phyloP scores from a whole-genome alignment of 2,797 vertebrate species.

The Myotis myotis region DNA sequence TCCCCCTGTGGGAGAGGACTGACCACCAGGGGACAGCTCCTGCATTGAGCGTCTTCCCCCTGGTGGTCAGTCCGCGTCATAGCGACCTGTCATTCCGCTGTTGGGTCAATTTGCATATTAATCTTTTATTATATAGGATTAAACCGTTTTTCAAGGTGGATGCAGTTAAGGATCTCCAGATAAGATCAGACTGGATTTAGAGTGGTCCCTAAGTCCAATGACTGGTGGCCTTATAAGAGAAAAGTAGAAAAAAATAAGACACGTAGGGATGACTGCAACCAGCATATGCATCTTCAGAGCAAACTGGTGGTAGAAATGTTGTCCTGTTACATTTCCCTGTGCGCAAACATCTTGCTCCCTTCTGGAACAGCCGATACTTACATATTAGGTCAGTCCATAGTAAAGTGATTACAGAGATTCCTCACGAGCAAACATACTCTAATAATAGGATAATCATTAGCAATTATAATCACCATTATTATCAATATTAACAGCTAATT shows the following conservation, averaged over 20 bases:
- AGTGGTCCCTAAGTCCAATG: neutral
- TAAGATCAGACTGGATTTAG: neutral
- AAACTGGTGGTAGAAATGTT: conserved; percentile 10
- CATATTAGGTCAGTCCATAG: neutral
- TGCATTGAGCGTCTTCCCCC: too few relatives aligned
- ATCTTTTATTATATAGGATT: neutral
- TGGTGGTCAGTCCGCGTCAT: too few relatives aligned
- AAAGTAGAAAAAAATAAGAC: neutral
- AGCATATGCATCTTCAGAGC: neutral
- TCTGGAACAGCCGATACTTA: conserved; percentile 29
- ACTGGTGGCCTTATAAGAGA: neutral
- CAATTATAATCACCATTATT: neutral
- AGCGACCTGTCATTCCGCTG: too few relatives aligned
- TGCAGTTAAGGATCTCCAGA: neutral
- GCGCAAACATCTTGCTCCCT: neutral
- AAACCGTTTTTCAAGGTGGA: neutral
- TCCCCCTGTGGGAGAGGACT: too few relatives aligned
- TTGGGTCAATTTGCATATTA: too few relatives aligned
- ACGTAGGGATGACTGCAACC: neutral
- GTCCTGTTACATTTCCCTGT: neutral
- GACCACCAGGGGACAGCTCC: too few relatives aligned
- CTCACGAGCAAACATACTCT: conserved; percentile 23
- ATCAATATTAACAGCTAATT: neutral
- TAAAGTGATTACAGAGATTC: conserved; percentile 29
- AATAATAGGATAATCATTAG: conserved; percentile 53